phyloP scores from a whole-genome alignment of 2,888 invertebrate genomes.

The Salpingus planirostris region DNA sequence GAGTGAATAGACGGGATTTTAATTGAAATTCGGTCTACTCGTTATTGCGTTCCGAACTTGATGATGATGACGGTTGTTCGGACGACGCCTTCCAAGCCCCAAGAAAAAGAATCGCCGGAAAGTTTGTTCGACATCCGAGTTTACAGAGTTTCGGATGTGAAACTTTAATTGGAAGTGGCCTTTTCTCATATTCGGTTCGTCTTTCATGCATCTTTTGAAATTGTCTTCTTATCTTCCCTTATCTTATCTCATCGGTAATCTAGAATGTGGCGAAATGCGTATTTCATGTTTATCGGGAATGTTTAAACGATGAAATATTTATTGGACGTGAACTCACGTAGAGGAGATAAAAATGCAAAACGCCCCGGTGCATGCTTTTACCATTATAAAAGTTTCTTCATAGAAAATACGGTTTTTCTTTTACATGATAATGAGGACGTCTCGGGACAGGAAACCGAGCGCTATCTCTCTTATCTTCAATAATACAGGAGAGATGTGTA shows the following conservation, averaged over 20 bases:
- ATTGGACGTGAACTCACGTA: slow-evolving; percentile 15
- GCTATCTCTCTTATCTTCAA: slow-evolving; percentile 6
- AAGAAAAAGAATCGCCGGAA: slow-evolving; percentile 10
- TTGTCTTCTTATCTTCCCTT: too few species aligned
- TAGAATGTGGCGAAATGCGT: too few species aligned
- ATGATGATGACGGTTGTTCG: too few species aligned
- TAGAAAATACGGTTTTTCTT: slow-evolving; percentile 15
- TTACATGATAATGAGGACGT: slow-evolving; percentile 15
- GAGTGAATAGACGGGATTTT: slow-evolving; percentile 20
- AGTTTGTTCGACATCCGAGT: slow-evolving; percentile 11
- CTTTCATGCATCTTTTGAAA: too few species aligned
- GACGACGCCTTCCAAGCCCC: slow-evolving; percentile 6
- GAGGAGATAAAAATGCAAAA: slow-evolving; percentile 16
- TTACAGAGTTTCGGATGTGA: slow-evolving; percentile 12
- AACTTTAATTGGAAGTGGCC: slow-evolving; percentile 15
- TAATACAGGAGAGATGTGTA: slow-evolving; percentile 7
- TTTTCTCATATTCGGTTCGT: too few species aligned
- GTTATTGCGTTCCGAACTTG: slow-evolving; percentile 14
- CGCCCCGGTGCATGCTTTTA: slow-evolving; percentile 9
- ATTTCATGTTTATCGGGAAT: slow-evolving; percentile 8
- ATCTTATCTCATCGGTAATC: too few species aligned
- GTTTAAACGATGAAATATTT: slow-evolving; percentile 12
- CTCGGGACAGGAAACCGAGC: slow-evolving; percentile 9
- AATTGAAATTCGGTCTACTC: slow-evolving; percentile 18
- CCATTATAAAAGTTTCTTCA: slow-evolving; percentile 16